phyloP scores from a whole-genome alignment of 2,888 invertebrate genomes.

The Frankliniella fusca region DNA sequence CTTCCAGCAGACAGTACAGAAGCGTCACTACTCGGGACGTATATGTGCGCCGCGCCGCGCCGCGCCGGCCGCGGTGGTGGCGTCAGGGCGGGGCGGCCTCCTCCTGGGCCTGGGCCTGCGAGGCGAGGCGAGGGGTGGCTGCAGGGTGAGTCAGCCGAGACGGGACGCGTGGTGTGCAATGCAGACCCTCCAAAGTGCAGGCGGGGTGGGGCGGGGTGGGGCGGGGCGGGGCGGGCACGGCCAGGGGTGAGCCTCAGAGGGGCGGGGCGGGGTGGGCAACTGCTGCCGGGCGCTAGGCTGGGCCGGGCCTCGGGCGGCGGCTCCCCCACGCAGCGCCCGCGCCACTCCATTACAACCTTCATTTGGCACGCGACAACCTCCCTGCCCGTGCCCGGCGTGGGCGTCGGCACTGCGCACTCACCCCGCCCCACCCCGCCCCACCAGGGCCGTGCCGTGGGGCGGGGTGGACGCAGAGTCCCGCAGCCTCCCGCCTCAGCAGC shows the following conservation, averaged over 20 bases:
- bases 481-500: too few species aligned
- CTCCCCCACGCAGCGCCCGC: background rate
- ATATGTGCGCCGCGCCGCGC: too few species aligned
- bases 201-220: background rate
- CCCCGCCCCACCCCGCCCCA: too few species aligned
- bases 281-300: background rate
- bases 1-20: too few species aligned
- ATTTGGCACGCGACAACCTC: too few species aligned
- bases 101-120: too few species aligned
- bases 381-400: too few species aligned
- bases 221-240: background rate
- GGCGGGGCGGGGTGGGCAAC: background rate
- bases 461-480: too few species aligned
- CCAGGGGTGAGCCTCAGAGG: too few species aligned
- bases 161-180: background rate
- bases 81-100: background rate
- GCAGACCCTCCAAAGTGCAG: background rate
- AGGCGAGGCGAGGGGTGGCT: background rate
- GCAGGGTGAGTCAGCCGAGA: background rate
- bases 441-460: too few species aligned
- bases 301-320: background rate
- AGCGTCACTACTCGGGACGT: background rate
- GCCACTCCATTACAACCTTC: too few species aligned
- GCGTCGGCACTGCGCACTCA: too few species aligned
- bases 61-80: background rate